These are phyloP conservation scores for Hemicrepidius hirtus DNA, from an alignment of 2,888 invertebrate species.

Conservation along the genomic window DNA sequence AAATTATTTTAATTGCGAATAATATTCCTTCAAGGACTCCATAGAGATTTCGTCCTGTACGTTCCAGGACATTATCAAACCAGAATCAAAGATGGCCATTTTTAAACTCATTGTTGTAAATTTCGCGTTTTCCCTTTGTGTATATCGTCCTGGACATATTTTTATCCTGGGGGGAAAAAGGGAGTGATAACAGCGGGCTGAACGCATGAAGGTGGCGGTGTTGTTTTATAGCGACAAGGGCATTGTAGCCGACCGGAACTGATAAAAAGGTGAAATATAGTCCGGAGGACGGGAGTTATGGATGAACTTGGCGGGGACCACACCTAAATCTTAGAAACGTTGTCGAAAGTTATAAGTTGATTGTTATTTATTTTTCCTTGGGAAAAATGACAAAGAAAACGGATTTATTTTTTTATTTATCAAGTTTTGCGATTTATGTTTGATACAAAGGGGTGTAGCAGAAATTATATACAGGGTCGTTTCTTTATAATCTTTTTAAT, in stretches of 20 bases:
- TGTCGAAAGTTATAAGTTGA: constrained; percentile 36
- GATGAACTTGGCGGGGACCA: constrained; percentile 41
- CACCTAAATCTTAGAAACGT: constrained; percentile 39
- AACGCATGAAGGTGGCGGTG: constrained; percentile 45
- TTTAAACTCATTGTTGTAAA: not conserved
- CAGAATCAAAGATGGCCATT: not conserved
- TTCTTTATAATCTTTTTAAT: too few relatives aligned
- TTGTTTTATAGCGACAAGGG: constrained; percentile 52
- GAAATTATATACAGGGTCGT: too few relatives aligned
- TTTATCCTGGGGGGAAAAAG: constrained; percentile 30
- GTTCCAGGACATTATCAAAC: too few relatives aligned
- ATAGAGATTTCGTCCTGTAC: too few relatives aligned
- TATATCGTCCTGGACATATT: constrained; percentile 39
- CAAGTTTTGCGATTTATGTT: too few relatives aligned
- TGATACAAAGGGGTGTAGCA: too few relatives aligned
- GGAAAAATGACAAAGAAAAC: too few relatives aligned
- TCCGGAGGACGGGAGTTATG: constrained; percentile 41
- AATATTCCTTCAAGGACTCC: too few relatives aligned
- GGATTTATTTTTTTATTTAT: too few relatives aligned
- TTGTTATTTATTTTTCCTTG: not conserved
- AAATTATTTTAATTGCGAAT: too few relatives aligned
- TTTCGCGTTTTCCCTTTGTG: constrained; percentile 1
- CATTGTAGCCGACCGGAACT: constrained; percentile 58
- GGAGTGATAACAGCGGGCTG: constrained; percentile 37
- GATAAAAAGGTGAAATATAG: constrained; percentile 60